phyloP scores from a whole-genome alignment of 2,888 invertebrate genomes.

The Spisula subtruncata region DNA sequence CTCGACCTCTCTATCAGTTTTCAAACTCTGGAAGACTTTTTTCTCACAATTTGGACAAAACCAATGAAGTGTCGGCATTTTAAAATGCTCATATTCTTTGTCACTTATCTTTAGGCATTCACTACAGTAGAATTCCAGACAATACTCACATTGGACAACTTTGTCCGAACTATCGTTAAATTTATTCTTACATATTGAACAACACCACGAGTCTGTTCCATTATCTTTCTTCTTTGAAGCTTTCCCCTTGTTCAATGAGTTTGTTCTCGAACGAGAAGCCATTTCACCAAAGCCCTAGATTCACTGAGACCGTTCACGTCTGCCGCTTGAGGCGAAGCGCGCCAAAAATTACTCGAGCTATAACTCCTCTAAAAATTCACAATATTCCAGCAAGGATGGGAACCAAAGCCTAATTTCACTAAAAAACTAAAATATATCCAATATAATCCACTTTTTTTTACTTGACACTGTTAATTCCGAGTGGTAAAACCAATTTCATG shows the following conservation, averaged over 20 bases:
- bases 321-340: no score
- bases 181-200: neutral
- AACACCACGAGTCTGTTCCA: neutral
- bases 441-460: no score
- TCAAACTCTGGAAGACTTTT: neutral
- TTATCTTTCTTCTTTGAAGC: neutral
- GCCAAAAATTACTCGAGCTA: no score
- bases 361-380: no score
- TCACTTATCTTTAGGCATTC: neutral
- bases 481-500: no score
- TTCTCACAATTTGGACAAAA: neutral
- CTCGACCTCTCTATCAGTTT: neutral
- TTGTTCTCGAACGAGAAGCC: neutral
- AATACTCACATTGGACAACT: constrained; percentile 9
- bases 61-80: constrained; percentile 8
- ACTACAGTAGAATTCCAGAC: neutral
- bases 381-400: no score
- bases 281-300: no score
- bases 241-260: constrained; percentile 1
- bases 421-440: no score
- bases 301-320: no score
- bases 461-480: no score
- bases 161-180: neutral
- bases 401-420: no score
- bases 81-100: neutral